These are phyloP conservation scores for Habroteleia sp. DNA, from an alignment of 2,888 invertebrate genomes.

Conservation along the genomic window DNA sequence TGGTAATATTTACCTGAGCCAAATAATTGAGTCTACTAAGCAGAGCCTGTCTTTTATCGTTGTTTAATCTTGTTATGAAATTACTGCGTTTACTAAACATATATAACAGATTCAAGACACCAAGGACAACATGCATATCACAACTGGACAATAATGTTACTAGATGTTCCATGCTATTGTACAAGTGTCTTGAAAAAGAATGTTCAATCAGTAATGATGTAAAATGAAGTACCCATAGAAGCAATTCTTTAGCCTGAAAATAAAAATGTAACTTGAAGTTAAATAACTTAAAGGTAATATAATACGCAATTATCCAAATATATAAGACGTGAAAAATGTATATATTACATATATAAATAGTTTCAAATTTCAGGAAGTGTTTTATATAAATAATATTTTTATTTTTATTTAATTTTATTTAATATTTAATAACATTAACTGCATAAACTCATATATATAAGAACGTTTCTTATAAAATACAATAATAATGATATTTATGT, in stretches of 20 bases:
- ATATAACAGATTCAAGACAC: constrained; percentile 91
- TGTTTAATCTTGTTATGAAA: constrained; percentile 89
- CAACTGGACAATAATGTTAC: constrained; percentile 89
- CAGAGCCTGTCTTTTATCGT: constrained; percentile 87
- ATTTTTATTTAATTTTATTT: too few relatives aligned
- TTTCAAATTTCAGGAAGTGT: too few relatives aligned
- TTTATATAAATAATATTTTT: too few relatives aligned
- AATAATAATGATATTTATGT: too few relatives aligned
- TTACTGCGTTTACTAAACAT: constrained; percentile 94
- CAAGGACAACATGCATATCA: constrained; percentile 91
- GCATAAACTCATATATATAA: too few relatives aligned
- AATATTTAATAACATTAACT: too few relatives aligned
- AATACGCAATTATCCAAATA: too few relatives aligned
- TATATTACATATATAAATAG: too few relatives aligned
- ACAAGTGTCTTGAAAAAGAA: constrained; percentile 92
- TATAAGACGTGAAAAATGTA: too few relatives aligned
- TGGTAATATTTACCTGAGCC: constrained; percentile 85
- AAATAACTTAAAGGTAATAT: too few relatives aligned
- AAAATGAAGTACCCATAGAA: constrained; percentile 89
- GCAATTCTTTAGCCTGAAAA: constrained; percentile 86
- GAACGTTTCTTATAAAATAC: too few relatives aligned
- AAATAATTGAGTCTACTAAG: constrained; percentile 88
- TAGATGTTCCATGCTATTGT: constrained; percentile 93
- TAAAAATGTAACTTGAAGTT: too few relatives aligned
- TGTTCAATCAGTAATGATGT: constrained; percentile 92